Evolutionary conservation across 2,113 vertebrate genomes (phyloP), one percentile per base, ranked within the genome.

Genomic region (Aspidoscelis tigris): DNA sequence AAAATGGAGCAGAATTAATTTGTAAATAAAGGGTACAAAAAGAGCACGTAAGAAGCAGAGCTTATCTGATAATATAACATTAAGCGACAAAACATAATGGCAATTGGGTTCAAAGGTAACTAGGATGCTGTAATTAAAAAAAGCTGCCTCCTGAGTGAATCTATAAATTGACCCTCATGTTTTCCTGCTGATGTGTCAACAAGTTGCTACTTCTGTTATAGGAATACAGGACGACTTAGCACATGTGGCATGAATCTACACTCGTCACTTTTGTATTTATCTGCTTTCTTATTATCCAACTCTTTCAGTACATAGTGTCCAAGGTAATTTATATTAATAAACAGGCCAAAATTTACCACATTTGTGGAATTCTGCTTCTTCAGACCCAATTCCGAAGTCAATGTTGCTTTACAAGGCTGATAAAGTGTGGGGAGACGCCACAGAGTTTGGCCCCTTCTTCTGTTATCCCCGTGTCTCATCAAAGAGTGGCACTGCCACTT

Each of bases 1-100:
- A 86, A 92, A 92, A 84, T 88, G 88, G 50, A 91, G 44, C 47
- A 90, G 50, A 88, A 92, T 83, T 88, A 91, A 89, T 82, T 70
- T 61, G 88, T 92, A 92, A 90, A 71, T 72, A 89, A 92, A 88
- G 71, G 76, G 86, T 89, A 80, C 75, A 70, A 89, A 47, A 74
- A 87, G 91, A 90, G 16, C 9, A 87, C 83, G 21, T 12, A 87
- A 86, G 76, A 83, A 88, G 61, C 2, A 47, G 14, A 0, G 73
- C 84, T 74, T 73, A 33, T 68, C 76, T 90, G 88, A 83, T 16
- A 87, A 79, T 7, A 0, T 43, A 89, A 86, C 70, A 41, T 14
- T 39, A 86, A 78, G 44, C 71, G 73, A 84, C 83, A 75, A 82
- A 90, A n/a, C 69, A 83, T 79, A 81, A 80, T 75, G 47, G 83